Percentiles rank a stretch among this genome's conserved stretches.
phyloP scores from a whole-genome alignment of 2,888 invertebrate genomes.

The Parnassius glacialis region DNA sequence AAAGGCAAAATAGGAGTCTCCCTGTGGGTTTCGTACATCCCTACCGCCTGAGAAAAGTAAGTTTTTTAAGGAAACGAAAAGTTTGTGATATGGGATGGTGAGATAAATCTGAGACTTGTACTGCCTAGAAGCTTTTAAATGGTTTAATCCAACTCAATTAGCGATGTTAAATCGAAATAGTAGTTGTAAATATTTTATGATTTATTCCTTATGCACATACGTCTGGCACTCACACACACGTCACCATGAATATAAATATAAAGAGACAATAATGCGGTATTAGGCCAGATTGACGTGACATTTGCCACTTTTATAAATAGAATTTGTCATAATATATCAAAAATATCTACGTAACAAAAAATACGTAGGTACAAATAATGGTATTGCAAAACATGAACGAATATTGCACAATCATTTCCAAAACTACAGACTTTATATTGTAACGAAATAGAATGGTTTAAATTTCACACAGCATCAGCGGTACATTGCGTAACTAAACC shows the following conservation, averaged over 20 bases:
- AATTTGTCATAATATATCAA: background rate
- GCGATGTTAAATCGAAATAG: too few species aligned
- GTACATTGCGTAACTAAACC: conserved; percentile 7
- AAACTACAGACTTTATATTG: background rate
- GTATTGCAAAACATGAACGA: conserved; percentile 15
- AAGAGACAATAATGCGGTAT: conserved; percentile 3
- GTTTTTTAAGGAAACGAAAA: too few species aligned
- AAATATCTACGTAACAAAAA: conserved; percentile 18
- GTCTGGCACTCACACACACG: conserved; percentile 1
- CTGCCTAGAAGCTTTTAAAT: too few species aligned
- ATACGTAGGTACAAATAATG: conserved; percentile 6
- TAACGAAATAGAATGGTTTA: conserved; percentile 11
- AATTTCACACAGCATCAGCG: background rate
- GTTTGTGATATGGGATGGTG: too few species aligned
- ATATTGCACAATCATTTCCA: conserved; percentile 25
- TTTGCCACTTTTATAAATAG: conserved; percentile 7
- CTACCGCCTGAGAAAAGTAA: too few species aligned
- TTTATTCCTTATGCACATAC: background rate
- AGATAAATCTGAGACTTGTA: too few species aligned
- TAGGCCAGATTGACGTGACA: conserved; percentile 6
- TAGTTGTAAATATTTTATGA: too few species aligned
- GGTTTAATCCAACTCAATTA: too few species aligned
- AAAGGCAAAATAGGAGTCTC: conserved; percentile 1
- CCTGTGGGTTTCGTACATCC: too few species aligned
- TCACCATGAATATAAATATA: conserved; percentile 5